phyloP scores from a whole-genome alignment of 2,797 vertebrate species.

The Crypturellus tataupa region DNA sequence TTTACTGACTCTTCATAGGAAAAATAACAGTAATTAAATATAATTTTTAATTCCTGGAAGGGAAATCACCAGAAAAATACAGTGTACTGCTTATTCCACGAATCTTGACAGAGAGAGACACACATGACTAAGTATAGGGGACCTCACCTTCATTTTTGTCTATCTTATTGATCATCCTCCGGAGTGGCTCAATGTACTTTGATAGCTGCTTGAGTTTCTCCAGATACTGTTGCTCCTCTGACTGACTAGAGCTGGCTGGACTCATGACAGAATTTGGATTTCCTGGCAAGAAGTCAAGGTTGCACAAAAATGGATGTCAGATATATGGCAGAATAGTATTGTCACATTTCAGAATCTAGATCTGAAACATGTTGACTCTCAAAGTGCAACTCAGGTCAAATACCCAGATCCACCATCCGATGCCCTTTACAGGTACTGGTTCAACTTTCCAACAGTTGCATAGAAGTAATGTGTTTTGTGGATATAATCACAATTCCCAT shows the following conservation, averaged over 20 bases:
- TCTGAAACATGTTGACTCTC: not conserved
- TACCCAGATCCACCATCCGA: not conserved
- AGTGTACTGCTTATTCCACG: not conserved
- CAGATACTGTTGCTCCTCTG: conserved; percentile 98
- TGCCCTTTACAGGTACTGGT: not conserved
- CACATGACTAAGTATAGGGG: not conserved
- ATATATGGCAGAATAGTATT: not conserved
- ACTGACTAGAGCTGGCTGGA: conserved; percentile 90
- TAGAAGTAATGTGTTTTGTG: not conserved
- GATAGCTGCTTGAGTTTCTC: conserved; percentile 97
- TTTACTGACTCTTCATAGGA: not conserved
- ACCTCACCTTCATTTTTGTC: conserved; percentile 96
- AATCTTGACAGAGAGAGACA: not conserved
- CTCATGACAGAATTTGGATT: conserved; percentile 96
- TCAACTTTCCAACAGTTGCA: not conserved
- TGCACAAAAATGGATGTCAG: not conserved
- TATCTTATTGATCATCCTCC: conserved; percentile 99
- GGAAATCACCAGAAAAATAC: not conserved
- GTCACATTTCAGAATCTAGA: not conserved
- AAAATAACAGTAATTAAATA: not conserved
- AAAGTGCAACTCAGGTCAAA: not conserved
- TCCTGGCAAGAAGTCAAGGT: conserved; percentile 78
- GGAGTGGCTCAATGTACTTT: conserved; percentile 96
- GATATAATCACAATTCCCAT: not conserved
- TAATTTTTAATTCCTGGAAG: not conserved